These are phyloP conservation scores for Planiliza haematocheilus DNA, from an alignment of 2,113 vertebrate species.

Conservation along the genomic window DNA sequence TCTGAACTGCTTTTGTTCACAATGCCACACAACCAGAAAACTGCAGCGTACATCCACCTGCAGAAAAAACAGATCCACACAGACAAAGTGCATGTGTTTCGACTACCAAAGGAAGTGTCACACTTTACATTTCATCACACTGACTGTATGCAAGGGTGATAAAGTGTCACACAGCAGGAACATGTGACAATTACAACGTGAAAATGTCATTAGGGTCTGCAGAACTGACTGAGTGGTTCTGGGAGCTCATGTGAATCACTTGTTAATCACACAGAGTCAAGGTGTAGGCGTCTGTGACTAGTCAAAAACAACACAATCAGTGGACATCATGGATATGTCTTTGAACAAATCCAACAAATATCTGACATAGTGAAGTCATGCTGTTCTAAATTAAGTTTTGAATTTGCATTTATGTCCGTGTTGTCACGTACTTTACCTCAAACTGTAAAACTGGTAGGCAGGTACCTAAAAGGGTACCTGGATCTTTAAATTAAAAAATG, in stretches of 20 bases:
- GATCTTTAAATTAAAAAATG: too few species aligned
- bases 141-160: constrained; percentile 5
- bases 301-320: not conserved
- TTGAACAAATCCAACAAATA: too few species aligned
- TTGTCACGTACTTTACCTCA: too few species aligned
- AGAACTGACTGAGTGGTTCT: constrained; percentile 1
- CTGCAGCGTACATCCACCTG: not conserved
- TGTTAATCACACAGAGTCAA: not conserved
- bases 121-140: not conserved
- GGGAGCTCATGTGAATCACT: not conserved
- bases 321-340: not conserved
- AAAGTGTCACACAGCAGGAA: not conserved
- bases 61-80: constrained; percentile 12
- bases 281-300: not conserved
- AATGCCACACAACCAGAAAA: not conserved
- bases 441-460: too few species aligned
- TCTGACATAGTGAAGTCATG: too few species aligned
- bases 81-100: constrained; percentile 19
- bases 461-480: too few species aligned
- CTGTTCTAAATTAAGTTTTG: too few species aligned
- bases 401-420: too few species aligned
- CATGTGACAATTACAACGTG: not conserved
- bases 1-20: not conserved
- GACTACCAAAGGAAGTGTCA: not conserved
- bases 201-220: constrained; percentile 19